These are phyloP conservation scores for Lagocephalus sceleratus DNA, from an alignment of 2,797 vertebrate genomes.

Conservation along the genomic window DNA sequence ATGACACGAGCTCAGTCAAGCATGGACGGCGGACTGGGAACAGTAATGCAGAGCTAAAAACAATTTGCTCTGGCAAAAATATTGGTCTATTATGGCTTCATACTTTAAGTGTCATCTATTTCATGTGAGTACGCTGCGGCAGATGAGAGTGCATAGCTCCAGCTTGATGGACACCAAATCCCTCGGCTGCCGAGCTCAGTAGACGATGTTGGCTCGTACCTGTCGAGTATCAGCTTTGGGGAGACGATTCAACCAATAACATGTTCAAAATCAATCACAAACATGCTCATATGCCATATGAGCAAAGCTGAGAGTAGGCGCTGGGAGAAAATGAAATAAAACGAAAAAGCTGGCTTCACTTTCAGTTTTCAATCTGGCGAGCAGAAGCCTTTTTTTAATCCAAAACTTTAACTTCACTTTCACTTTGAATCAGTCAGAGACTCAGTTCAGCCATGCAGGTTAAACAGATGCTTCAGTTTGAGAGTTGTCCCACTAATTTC, in stretches of 20 bases:
- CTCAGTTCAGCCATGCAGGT: slow-evolving; percentile 19
- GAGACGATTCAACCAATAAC: too few species aligned
- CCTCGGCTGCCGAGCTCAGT: slow-evolving; percentile 4
- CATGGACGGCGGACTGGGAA: background rate
- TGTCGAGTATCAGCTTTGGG: too few species aligned
- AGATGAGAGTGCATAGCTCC: slow-evolving; percentile 30
- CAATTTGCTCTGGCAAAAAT: slow-evolving; percentile 10
- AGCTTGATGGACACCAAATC: slow-evolving; percentile 7
- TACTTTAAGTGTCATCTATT: slow-evolving; percentile 6
- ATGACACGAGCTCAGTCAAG: background rate
- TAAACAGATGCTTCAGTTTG: slow-evolving; percentile 21
- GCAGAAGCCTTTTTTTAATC: too few species aligned
- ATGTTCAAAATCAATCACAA: too few species aligned
- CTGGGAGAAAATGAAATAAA: too few species aligned
- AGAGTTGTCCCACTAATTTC: slow-evolving; percentile 14
- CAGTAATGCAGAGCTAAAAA: background rate
- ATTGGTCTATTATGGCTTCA: slow-evolving; percentile 7
- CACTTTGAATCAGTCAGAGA: background rate
- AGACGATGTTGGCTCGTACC: background rate
- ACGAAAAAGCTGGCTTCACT: too few species aligned
- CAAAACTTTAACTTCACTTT: background rate
- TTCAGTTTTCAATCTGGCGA: too few species aligned
- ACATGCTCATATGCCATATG: too few species aligned
- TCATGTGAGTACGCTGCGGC: slow-evolving; percentile 14
- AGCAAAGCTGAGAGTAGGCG: too few species aligned